Evolutionary conservation across 2,888 invertebrate species (phyloP), one percentile per base, ranked within the genome.

Genomic region (Clunio marinus): DNA sequence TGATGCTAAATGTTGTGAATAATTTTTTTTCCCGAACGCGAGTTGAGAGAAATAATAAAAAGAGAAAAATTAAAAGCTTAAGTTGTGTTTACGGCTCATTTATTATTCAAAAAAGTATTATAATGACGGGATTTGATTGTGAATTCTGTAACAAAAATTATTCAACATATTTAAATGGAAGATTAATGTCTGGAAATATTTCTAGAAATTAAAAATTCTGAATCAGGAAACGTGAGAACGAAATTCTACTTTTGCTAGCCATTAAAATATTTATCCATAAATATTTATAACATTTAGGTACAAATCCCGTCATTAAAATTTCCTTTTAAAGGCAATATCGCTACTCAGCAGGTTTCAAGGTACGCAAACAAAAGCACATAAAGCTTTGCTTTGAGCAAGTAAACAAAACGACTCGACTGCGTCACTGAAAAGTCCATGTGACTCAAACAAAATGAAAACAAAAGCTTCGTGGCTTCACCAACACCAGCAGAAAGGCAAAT

Each of bases 1-100:
- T 58, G 68, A 68, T 37, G 57, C 68, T 68, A 27, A 32, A 55
- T 13, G 24, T 22, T 51, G 5, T 22, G 51, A 51, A 51, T 17
- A 20, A 20, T 5, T 32, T 5, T 32, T 32, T n/a, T 32, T 32
- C 13, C 4, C 13, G 13, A 25, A 27, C 4, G 20, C 17, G 27
- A 57, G 13, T n/a, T 27, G 60, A 35, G 60, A 28, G 58, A 60
- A 45, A 15, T 8, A 13, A 45, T n/a, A 45, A 45, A 15, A 8
- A 20, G 32, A 32, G 37, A 60, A n/a, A 45, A 32, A 27, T 57
- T 27, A 57, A 57, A 57, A 57, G 57, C 57, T 57, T 22, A 7
- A 57, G 10, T 5, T 24, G 55, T 22, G 20, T 57, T 57, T 51
- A 51, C 22, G 22, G n/a, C 51, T 51, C 51, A 51, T 51, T 51